Percentiles rank a stretch among this genome's conserved stretches.
Evolutionary conservation across 2,888 invertebrate genomes (phyloP).

Genomic region (Proisotoma minuta): DNA sequence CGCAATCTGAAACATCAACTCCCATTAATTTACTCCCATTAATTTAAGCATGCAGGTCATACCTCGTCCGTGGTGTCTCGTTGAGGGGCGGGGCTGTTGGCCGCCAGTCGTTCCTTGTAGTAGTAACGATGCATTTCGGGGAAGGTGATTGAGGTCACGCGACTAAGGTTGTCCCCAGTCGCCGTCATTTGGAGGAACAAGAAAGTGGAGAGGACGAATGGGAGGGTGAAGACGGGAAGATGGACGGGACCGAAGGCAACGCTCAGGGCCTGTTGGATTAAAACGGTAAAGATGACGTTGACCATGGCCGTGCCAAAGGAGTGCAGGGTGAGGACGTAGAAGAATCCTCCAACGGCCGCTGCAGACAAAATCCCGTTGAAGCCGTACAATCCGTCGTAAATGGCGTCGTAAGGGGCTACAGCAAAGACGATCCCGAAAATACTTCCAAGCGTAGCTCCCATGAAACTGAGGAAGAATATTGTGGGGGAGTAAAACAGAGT

Average conservation of each 20-base stretch:
- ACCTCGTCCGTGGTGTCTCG: conserved; percentile 7
- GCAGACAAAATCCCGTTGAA: conserved; percentile 53
- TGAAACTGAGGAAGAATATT: conserved; percentile 50
- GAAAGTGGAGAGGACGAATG: conserved; percentile 51
- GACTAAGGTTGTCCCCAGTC: conserved; percentile 48
- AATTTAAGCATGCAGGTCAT: too few relatives aligned
- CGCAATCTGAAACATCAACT: conserved; percentile 16
- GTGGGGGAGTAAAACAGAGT: conserved; percentile 53
- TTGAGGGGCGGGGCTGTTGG: not conserved
- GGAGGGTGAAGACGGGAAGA: conserved; percentile 50
- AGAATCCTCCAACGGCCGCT: conserved; percentile 52
- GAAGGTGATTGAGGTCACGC: conserved; percentile 49
- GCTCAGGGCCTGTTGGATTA: conserved; percentile 50
- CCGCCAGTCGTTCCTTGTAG: conserved; percentile 31
- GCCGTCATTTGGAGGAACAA: conserved; percentile 51
- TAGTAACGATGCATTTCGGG: conserved; percentile 51
- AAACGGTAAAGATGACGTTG: conserved; percentile 50
- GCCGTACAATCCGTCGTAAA: conserved; percentile 54
- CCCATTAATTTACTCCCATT: not conserved
- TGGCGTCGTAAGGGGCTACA: conserved; percentile 40
- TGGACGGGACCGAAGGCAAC: conserved; percentile 49
- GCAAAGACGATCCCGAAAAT: conserved; percentile 37
- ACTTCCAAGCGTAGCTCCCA: conserved; percentile 52
- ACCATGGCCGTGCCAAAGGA: conserved; percentile 48
- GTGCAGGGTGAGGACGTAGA: conserved; percentile 51